These are phyloP conservation scores for Cremastinae sp. DNA, from an alignment of 2,888 invertebrate genomes.

Conservation along the genomic window DNA sequence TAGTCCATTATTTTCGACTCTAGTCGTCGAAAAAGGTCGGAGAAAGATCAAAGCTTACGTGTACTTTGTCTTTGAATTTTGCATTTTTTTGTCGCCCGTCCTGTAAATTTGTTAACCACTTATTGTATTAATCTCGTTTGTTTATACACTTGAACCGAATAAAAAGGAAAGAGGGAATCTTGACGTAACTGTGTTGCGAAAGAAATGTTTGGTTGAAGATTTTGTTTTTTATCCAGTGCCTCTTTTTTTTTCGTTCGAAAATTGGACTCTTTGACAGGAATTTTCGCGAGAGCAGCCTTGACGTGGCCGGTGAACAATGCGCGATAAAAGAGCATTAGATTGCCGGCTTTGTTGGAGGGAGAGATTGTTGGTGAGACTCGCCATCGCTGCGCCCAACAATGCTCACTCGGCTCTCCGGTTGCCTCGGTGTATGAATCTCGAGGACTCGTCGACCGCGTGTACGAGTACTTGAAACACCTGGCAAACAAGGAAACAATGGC, in stretches of 20 bases:
- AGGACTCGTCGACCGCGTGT: constrained; percentile 59
- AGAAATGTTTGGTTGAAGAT: constrained; percentile 4
- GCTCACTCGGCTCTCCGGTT: constrained; percentile 54
- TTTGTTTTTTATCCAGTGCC: constrained; percentile 3
- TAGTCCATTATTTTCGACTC: constrained; percentile 17
- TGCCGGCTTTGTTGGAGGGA: constrained; percentile 76
- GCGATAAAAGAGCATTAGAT: constrained; percentile 81
- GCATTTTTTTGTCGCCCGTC: constrained; percentile 35
- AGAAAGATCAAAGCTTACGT: constrained; percentile 30
- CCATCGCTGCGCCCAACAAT: constrained; percentile 74
- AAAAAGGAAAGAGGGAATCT: constrained; percentile 37
- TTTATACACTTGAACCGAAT: constrained; percentile 43
- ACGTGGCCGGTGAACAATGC: constrained; percentile 76
- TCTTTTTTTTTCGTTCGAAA: constrained; percentile 17
- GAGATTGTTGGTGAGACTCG: constrained; percentile 65
- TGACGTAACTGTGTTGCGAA: not conserved
- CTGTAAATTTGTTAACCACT: constrained; percentile 41
- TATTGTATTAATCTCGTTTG: constrained; percentile 50
- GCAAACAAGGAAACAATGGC: constrained; percentile 80
- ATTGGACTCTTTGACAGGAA: constrained; percentile 43
- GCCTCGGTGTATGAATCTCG: constrained; percentile 71
- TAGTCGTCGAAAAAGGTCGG: constrained; percentile 43
- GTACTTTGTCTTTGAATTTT: constrained; percentile 18
- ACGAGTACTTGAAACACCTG: constrained; percentile 78
- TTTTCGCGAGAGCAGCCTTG: constrained; percentile 62